Base-by-base conservation (phyloP, 2,888 invertebrate genomes). In the Creontiades dilutus region DNA sequence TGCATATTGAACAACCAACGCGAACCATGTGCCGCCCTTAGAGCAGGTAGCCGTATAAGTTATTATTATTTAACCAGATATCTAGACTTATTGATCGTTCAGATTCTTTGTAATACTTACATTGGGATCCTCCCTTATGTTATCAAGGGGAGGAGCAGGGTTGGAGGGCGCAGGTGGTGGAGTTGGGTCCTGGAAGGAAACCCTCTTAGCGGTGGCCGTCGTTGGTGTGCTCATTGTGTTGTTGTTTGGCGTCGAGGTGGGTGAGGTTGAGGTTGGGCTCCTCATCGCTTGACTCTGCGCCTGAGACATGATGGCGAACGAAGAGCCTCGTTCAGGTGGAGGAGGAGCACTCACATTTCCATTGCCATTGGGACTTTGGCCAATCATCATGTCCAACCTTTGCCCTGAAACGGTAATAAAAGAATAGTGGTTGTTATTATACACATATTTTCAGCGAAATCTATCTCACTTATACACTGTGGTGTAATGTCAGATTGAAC, bases 291-390 rank as follows among this genome's bases (percentile, higher is more conserved):
- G 92, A n/a, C 19, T 89, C 27, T 46, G 27, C 57, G 91, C 90
- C 52, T 92, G 92, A 37, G 91, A 92, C 97, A 97, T 97, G 47
- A 90, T 37, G 4, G 97, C 95, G 93, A 97, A 98, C 75, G 98
- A 98, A 46, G 97, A 97, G 90, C 97, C 97, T 91, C 98, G 95
- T 93, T 97, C 97, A 2, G 98, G 98, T 78, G 96, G 95, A 5
- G 94, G 94, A 0, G 97, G 94, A 3, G 88, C 78, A n/a, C 61
- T 61, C 11, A 68, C 19, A 55, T 78, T 88, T 28, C 90, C 89
- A 19, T 61, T 61, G 61, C 61, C 68, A 52, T 86, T 96, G 86
- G 96, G 86, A 19, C 90, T 91, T 14, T 91, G 91, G 3, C 92
- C 91, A 4, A 91, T 86, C 48, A 92, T 86, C 61, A 89, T 91